A percentile compares a stretch with the other conserved stretches of the same genome.
phyloP scores from a whole-genome alignment of 2,888 invertebrate genomes.

The Drosophila diplacantha region DNA sequence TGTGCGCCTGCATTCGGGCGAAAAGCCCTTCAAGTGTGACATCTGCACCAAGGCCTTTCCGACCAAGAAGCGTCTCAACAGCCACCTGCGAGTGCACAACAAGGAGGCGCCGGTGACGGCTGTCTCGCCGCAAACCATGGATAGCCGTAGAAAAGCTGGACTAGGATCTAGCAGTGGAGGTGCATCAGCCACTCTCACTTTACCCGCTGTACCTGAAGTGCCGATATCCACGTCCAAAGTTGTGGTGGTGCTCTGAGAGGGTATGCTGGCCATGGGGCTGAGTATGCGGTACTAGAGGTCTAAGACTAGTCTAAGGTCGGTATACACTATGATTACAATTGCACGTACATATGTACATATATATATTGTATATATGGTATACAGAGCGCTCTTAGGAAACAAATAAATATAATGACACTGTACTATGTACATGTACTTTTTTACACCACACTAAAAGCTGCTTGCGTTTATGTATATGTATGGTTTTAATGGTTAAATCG shows the following conservation, averaged over 20 bases:
- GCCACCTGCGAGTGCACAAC: slow-evolving; percentile 74
- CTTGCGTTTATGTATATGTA: background rate
- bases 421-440: slow-evolving; percentile 25
- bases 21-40: slow-evolving; percentile 74
- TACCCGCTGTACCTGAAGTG: slow-evolving; percentile 49
- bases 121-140: background rate
- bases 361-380: background rate
- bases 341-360: background rate
- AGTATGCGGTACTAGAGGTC: background rate
- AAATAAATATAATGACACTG: slow-evolving; percentile 7
- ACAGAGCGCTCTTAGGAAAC: background rate
- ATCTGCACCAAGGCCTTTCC: slow-evolving; percentile 73
- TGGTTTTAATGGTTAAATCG: background rate
- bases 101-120: slow-evolving; percentile 54
- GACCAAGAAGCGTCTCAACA: slow-evolving; percentile 75
- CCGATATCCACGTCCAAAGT: slow-evolving; percentile 59
- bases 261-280: background rate
- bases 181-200: background rate
- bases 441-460: background rate
- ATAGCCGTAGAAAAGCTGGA: background rate
- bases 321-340: background rate
- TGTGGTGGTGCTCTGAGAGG: slow-evolving; percentile 53
- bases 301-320: slow-evolving; percentile 22
- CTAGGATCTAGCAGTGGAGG: background rate
- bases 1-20: slow-evolving; percentile 74